Evolutionary conservation across 2,888 invertebrate genomes (phyloP), one percentile per base, ranked within the genome.

Genomic region (Eristalinus sepulchralis): DNA sequence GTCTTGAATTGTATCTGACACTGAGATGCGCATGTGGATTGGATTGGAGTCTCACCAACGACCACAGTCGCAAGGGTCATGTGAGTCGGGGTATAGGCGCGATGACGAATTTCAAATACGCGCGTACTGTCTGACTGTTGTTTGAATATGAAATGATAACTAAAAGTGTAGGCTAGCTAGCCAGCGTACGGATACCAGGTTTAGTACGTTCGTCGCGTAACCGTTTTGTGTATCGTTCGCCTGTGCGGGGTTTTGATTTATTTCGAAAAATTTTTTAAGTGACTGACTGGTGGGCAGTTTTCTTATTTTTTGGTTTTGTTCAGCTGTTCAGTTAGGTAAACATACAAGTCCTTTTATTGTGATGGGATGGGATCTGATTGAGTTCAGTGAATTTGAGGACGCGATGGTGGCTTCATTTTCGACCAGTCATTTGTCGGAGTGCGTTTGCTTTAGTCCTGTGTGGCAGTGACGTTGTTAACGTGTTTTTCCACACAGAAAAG

Each of bases 131-230:
- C 13, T n/a, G 39, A 5, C 4, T n/a, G 47, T 73, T n/a, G 47
- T 73, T 73, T 55, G 34, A 70, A 64, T 53, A 73, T 73, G 55
- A 17, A 67, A 60, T n/a, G 39, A 39, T 39, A 62, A 62, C 34
- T 60, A 34, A n/a, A n/a, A 57, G 67, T 67, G 60, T 62, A 73
- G 66, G 22, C 47, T 47, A 68, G 70, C n/a, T n/a, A n/a, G 55
- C 55, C 59, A 24, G 53, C 39, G 53, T 17, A 47, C 39, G n/a
- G n/a, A 17, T n/a, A 2, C 6, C 8, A 47, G 47, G 17, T 62
- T 34, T 20, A 73, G 77, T 79, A 34, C 20, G 59, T 47, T 47
- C 39, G n/a, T 13, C 24, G 31, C 11, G 64, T 59, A 66, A 8
- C 8, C 17, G 47, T 17, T n/a, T 6, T 8, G 47, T 17, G 8